A percentile compares a stretch with the other conserved stretches of the same genome.
phyloP scores from a whole-genome alignment of 2,113 vertebrate species.

The Ageneiosus marmoratus region DNA sequence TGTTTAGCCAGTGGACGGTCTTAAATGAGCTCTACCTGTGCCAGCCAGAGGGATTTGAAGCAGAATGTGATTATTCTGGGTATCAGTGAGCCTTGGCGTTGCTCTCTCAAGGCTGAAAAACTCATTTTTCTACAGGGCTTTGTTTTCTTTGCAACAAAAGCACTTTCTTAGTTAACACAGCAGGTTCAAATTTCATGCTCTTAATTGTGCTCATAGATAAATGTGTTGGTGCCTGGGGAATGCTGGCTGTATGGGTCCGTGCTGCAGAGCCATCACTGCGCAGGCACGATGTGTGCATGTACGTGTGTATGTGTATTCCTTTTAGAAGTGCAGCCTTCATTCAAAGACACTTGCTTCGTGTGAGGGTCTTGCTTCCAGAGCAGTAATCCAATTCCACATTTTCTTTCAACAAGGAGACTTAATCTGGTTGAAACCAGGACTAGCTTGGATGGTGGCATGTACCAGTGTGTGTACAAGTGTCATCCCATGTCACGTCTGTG shows the following conservation, averaged over 20 bases:
- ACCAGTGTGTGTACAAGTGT: slow-evolving; percentile 44
- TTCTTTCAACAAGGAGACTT: slow-evolving; percentile 63
- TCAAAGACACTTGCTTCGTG: slow-evolving; percentile 64
- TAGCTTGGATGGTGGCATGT: slow-evolving; percentile 45
- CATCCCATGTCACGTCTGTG: slow-evolving; percentile 44
- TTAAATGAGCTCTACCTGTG: slow-evolving; percentile 58
- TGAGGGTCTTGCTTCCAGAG: slow-evolving; percentile 60
- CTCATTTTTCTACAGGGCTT: slow-evolving; percentile 61
- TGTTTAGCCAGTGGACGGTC: slow-evolving; percentile 54
- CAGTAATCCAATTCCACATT: slow-evolving; percentile 66
- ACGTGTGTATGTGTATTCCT: slow-evolving; percentile 12
- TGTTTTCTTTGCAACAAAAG: slow-evolving; percentile 74
- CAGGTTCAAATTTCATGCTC: slow-evolving; percentile 77
- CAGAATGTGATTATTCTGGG: slow-evolving; percentile 72
- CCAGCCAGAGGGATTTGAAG: slow-evolving; percentile 66
- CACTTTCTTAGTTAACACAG: slow-evolving; percentile 72
- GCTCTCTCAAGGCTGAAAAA: slow-evolving; percentile 56
- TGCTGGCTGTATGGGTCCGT: slow-evolving; percentile 33
- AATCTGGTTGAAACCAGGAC: slow-evolving; percentile 51
- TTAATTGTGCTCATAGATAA: slow-evolving; percentile 74
- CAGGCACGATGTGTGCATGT: slow-evolving; percentile 21
- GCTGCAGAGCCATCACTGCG: slow-evolving; percentile 40
- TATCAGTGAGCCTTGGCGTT: slow-evolving; percentile 67
- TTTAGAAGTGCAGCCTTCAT: slow-evolving; percentile 56
- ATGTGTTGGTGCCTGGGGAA: slow-evolving; percentile 61